Percentiles rank a stretch among this genome's conserved stretches.
phyloP scores from a whole-genome alignment of 2,113 vertebrate species.

The Myrmophylax atrothorax region DNA sequence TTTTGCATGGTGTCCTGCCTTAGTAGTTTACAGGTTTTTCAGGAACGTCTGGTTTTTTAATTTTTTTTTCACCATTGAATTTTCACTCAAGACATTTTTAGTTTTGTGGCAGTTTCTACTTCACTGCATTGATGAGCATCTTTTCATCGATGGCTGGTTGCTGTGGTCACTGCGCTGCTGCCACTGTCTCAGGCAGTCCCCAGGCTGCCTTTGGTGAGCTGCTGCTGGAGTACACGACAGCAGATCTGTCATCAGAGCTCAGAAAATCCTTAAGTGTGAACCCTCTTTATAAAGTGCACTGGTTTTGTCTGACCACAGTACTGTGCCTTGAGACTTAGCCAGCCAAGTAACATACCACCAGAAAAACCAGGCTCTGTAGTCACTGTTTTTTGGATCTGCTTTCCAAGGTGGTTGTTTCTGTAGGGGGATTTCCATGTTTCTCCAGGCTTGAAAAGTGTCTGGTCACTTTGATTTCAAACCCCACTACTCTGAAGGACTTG shows the following conservation, averaged over 20 bases:
- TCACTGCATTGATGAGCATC: neutral
- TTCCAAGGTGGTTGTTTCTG: neutral
- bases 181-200: neutral
- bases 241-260: neutral
- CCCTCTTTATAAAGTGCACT: neutral
- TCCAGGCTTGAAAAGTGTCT: neutral
- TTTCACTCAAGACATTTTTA: neutral
- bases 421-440: neutral
- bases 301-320: neutral
- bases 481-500: neutral
- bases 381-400: neutral
- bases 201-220: neutral
- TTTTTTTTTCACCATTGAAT: neutral
- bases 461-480: neutral
- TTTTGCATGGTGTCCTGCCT: neutral
- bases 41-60: neutral
- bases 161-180: neutral
- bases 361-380: neutral
- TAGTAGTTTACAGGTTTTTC: neutral
- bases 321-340: neutral
- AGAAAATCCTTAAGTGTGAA: neutral
- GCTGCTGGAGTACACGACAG: neutral
- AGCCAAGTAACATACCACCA: fast-evolving
- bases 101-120: neutral
- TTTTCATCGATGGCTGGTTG: neutral